Conservation (phyloP, 2,113 vertebrate species). For the Hepsetus odoe region DNA sequence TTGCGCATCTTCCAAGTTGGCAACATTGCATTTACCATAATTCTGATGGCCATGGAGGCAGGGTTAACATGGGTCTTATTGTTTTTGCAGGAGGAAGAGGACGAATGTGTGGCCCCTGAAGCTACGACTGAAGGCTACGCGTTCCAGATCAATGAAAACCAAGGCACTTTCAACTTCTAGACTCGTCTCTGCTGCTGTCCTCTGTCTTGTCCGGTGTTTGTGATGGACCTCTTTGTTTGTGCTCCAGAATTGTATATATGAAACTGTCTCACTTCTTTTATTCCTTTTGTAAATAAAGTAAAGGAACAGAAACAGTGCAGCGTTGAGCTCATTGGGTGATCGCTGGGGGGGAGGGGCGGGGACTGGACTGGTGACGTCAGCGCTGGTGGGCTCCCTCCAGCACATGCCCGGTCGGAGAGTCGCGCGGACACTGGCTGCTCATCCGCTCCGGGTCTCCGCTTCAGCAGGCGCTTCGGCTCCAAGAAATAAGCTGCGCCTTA, state of each 20-base stretch:
- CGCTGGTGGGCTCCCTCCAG: slow-evolving; percentile 44
- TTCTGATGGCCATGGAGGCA: too few relatives aligned
- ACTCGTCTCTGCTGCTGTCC: slow-evolving; percentile 46
- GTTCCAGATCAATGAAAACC: slow-evolving; percentile 83
- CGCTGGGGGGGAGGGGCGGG: neutral
- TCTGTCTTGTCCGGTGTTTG: slow-evolving; percentile 50
- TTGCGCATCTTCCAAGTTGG: too few relatives aligned
- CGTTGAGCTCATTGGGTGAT: neutral
- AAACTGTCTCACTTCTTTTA: slow-evolving; percentile 25
- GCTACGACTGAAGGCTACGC: slow-evolving; percentile 83
- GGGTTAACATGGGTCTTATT: neutral
- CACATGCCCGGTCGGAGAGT: too few relatives aligned
- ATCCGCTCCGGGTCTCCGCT: neutral
- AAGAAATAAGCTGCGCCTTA: slow-evolving; percentile 25
- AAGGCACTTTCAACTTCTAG: slow-evolving; percentile 89
- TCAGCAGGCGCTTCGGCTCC: slow-evolving; percentile 16
- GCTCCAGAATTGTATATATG: slow-evolving; percentile 72
- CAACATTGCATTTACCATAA: too few relatives aligned
- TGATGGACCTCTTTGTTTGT: slow-evolving; percentile 37
- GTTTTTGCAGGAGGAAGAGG: slow-evolving; percentile 82
- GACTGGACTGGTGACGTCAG: slow-evolving; percentile 24
- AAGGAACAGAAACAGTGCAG: neutral
- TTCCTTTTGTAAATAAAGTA: slow-evolving; percentile 28
- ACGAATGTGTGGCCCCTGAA: slow-evolving; percentile 84
- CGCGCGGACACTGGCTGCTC: too few relatives aligned